Base-by-base conservation (phyloP, 1,140 invertebrate species). In the Elymnias hypermnestra region DNA sequence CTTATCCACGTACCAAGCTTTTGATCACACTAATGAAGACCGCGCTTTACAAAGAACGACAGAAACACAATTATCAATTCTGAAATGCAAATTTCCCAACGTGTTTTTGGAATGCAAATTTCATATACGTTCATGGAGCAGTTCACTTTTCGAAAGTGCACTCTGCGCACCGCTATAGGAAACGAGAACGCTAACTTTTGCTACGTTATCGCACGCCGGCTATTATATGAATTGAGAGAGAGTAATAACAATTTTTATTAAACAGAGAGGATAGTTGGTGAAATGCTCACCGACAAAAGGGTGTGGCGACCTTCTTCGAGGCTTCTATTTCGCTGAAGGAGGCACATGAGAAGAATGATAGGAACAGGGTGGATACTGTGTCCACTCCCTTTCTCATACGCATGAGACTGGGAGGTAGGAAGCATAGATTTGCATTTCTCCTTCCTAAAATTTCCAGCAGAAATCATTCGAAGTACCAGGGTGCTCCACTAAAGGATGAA, bases 51-150 rank as follows among this genome's bases (percentile, higher is more conserved):
- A 33, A 33, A 33, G 29, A 33, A 33, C 6, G 7, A 12, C 14
- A 33, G 29, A 33, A 26, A 33, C 29, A 33, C 29, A 33, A 33
- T 33, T 33, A 33, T 33, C 29, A 15, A 14, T 33, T 14, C 29
- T 17, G 29, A 33, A 33, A 33, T 33, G 29, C 29, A 33, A 33
- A 33, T 33, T 33, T 15, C 3, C 14, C 15, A 9, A 33, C 29
- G 12, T 33, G 29, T 12, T 33, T 33, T 33, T 9, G 14, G 29
- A 15, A 33, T 33, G 29, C 29, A 33, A 33, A 33, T 33, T 33
- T 33, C 29, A 15, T 33, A 33, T 33, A 12, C 25, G 25, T 9
- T 7, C 1, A 33, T 33, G 29, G 5, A 33, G 14, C 29, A 14
- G 29, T 5, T 33, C 29, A 33, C 29, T 33, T 33, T 33, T 15